These are phyloP conservation scores for Agrochola lota DNA, from an alignment of 2,888 invertebrate species.

Conservation along the genomic window DNA sequence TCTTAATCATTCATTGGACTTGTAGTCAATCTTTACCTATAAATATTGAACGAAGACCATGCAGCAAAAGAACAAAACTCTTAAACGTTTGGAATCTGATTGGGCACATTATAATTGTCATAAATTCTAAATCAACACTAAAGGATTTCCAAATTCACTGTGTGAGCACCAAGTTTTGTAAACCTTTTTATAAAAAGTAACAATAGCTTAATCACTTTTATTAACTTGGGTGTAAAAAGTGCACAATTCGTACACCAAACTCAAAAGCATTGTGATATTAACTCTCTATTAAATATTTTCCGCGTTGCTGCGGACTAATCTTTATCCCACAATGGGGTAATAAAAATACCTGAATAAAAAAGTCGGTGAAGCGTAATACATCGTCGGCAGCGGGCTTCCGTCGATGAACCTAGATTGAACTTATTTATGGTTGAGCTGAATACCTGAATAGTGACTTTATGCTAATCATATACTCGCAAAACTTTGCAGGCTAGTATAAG, in stretches of 20 bases:
- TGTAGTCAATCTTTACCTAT: slow-evolving; percentile 16
- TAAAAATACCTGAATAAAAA: slow-evolving; percentile 83
- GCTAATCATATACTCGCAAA: slow-evolving; percentile 10
- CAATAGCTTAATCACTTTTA: slow-evolving; percentile 70
- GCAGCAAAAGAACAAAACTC: background rate
- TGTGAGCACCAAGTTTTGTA: slow-evolving; percentile 2
- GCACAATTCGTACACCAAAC: slow-evolving; percentile 71
- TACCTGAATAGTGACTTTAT: slow-evolving; percentile 9
- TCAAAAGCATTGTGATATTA: slow-evolving; percentile 78
- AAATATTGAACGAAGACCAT: background rate
- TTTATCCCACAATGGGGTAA: slow-evolving; percentile 82
- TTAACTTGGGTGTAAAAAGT: slow-evolving; percentile 74
- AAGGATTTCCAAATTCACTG: slow-evolving; percentile 24
- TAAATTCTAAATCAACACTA: slow-evolving; percentile 16
- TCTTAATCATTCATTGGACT: slow-evolving; percentile 13
- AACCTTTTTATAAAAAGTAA: slow-evolving; percentile 51
- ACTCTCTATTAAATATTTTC: slow-evolving; percentile 86
- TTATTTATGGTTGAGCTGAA: slow-evolving; percentile 10
- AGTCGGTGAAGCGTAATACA: slow-evolving; percentile 41
- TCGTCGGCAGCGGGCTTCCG: slow-evolving; percentile 44
- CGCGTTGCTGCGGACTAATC: slow-evolving; percentile 84
- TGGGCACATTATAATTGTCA: slow-evolving; percentile 13
- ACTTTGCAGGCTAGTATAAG: slow-evolving; percentile 13
- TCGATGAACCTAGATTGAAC: slow-evolving; percentile 30
- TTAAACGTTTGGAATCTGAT: slow-evolving; percentile 5